phyloP scores from a whole-genome alignment of 2,113 vertebrate species.

The Diglossa brunneiventris region DNA sequence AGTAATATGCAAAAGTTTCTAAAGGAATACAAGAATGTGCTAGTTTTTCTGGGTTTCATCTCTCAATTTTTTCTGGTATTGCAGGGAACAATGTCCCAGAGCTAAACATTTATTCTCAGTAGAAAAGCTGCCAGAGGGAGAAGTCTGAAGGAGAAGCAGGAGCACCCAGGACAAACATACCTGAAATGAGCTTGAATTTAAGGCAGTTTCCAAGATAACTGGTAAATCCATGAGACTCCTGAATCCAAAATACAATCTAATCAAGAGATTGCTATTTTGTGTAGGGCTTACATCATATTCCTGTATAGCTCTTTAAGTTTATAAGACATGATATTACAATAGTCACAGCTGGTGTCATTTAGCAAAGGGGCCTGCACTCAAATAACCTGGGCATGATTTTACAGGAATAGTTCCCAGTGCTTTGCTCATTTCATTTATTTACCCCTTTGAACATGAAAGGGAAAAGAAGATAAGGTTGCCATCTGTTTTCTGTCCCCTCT shows the following conservation, averaged over 20 bases:
- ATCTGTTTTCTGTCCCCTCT: neutral
- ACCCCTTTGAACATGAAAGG: neutral
- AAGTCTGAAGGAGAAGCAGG: neutral
- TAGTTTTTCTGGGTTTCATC: neutral
- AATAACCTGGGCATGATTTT: neutral
- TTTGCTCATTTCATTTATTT: neutral
- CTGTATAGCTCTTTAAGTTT: neutral
- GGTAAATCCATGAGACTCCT: neutral
- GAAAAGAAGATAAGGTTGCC: neutral
- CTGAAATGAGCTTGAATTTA: neutral
- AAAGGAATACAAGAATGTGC: neutral
- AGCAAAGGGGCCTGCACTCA: neutral
- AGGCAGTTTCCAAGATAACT: neutral
- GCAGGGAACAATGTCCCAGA: neutral
- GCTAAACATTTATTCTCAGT: neutral
- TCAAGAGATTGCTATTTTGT: neutral
- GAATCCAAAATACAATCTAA: neutral
- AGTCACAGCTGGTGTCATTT: neutral
- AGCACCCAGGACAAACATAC: neutral
- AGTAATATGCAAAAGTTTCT: neutral
- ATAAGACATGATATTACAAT: neutral
- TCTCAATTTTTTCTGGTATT: neutral
- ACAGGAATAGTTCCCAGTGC: neutral
- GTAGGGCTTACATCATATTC: neutral
- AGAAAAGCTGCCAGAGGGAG: neutral